These are phyloP conservation scores for Trochalopteron elliotii DNA, from an alignment of 2,113 vertebrate genomes.

Conservation along the genomic window DNA sequence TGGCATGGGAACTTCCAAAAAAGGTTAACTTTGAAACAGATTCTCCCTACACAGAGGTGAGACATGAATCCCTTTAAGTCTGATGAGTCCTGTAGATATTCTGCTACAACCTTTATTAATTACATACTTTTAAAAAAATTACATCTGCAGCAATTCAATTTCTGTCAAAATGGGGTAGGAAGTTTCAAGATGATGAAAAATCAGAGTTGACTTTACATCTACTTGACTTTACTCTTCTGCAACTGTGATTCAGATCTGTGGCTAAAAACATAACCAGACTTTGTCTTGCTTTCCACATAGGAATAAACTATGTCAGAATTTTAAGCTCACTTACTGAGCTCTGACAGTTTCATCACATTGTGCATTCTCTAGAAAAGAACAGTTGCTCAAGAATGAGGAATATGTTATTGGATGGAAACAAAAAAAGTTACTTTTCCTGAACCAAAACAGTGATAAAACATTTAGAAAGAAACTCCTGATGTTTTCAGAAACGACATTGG, in stretches of 20 bases:
- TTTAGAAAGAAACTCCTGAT: background rate
- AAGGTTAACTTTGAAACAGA: background rate
- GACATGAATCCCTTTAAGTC: background rate
- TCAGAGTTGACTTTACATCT: background rate
- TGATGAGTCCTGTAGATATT: background rate
- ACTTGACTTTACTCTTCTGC: background rate
- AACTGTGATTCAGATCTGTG: background rate
- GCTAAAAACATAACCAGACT: background rate
- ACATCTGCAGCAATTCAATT: background rate
- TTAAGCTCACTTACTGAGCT: background rate
- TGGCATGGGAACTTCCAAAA: background rate
- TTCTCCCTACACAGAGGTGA: background rate
- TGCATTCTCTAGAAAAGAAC: background rate
- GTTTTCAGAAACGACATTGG: background rate
- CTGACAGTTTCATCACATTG: background rate
- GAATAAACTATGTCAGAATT: background rate
- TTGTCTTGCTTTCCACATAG: background rate
- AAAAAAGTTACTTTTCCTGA: background rate
- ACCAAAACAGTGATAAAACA: background rate
- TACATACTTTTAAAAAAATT: background rate
- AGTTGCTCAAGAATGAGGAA: background rate
- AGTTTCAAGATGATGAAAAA: background rate
- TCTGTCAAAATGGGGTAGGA: background rate
- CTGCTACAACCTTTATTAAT: background rate
- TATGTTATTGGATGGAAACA: background rate